These are phyloP conservation scores for Lepas anatifera DNA, from an alignment of 2,888 invertebrate genomes.

Conservation along the genomic window DNA sequence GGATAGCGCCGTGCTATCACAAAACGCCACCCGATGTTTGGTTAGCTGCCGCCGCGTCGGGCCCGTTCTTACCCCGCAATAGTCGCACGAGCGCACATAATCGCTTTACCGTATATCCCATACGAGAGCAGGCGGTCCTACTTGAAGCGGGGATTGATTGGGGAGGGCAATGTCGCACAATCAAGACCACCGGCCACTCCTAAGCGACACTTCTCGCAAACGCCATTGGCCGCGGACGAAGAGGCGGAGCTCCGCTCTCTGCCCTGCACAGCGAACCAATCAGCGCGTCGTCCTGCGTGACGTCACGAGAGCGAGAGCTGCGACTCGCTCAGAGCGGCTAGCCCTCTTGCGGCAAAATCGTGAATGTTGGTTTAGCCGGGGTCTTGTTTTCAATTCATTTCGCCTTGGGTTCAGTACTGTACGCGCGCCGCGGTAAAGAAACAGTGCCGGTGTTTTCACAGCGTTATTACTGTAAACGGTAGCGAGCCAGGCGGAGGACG, in stretches of 20 bases:
- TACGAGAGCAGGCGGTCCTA: no score
- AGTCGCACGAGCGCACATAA: neutral
- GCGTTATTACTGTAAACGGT: constrained; percentile 1
- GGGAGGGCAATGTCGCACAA: neutral
- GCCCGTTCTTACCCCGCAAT: neutral
- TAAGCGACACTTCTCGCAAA: neutral
- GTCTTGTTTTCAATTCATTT: constrained; percentile 12
- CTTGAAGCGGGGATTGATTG: neutral
- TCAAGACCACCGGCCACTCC: neutral
- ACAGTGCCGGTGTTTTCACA: neutral
- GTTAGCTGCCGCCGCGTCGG: neutral
- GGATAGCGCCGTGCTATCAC: neutral
- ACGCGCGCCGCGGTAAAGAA: neutral
- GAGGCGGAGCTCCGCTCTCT: neutral
- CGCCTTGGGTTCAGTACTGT: neutral
- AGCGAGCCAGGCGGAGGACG: neutral
- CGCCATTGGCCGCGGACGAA: neutral
- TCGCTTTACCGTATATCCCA: no score
- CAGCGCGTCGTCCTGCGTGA: neutral
- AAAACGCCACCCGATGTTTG: neutral
- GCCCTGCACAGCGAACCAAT: neutral
- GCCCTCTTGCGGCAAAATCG: neutral
- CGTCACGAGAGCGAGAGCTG: neutral
- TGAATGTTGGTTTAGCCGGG: constrained; percentile 11
- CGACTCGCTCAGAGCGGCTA: neutral